Conservation (phyloP, 2,888 invertebrate species). For the Resseliella maxima region DNA sequence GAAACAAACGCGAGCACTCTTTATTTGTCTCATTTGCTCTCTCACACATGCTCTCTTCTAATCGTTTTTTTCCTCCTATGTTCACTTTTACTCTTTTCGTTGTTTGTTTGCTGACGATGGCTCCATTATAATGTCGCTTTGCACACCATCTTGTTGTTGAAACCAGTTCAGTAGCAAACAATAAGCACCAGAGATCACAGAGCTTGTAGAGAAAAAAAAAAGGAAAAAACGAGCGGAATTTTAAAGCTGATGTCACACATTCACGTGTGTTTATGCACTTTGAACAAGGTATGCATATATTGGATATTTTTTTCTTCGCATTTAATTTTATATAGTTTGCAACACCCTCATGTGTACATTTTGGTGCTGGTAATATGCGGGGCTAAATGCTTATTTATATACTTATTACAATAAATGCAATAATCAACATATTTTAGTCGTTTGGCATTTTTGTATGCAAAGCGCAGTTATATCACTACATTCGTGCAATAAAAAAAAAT, state of each 20-base stretch:
- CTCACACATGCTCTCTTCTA: not conserved
- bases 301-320: not conserved
- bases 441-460: not conserved
- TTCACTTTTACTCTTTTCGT: no score
- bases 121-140: not conserved
- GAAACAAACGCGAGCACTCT: not conserved
- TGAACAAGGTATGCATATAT: not conserved
- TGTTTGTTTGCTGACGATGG: not conserved
- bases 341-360: not conserved
- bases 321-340: not conserved
- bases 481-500: not conserved
- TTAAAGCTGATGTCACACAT: slow-evolving; percentile 10
- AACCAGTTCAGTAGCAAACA: not conserved
- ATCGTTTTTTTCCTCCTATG: not conserved
- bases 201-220: not conserved
- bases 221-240: not conserved
- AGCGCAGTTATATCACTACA: not conserved
- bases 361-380: slow-evolving; percentile 1
- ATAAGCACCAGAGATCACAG: not conserved
- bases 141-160: not conserved
- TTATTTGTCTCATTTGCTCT: not conserved
- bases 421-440: slow-evolving; percentile 8
- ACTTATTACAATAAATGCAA: slow-evolving; percentile 34
- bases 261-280: not conserved
- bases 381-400: slow-evolving; percentile 23